phyloP scores from a whole-genome alignment of 2,888 invertebrate species.

The Carpatolechia fugitivella region DNA sequence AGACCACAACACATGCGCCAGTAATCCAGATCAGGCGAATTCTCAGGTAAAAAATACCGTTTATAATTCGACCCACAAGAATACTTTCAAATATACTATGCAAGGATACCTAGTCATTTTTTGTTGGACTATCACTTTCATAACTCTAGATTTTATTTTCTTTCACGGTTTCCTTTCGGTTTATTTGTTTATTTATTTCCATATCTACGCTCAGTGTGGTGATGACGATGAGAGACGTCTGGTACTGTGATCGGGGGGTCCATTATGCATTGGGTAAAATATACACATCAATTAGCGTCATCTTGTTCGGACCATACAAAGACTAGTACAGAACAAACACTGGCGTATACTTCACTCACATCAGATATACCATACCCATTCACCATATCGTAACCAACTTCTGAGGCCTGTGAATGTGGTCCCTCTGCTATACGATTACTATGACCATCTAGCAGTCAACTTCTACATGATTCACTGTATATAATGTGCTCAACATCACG shows the following conservation, averaged over 20 bases:
- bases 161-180: constrained; percentile 61
- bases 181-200: constrained; percentile 43
- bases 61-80: constrained; percentile 74
- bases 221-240: constrained; percentile 39
- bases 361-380: constrained; percentile 66
- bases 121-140: constrained; percentile 72
- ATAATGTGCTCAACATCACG: constrained; percentile 19
- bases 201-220: constrained; percentile 65
- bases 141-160: constrained; percentile 65
- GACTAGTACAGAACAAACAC: constrained; percentile 69
- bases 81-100: constrained; percentile 74
- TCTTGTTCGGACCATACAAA: constrained; percentile 70
- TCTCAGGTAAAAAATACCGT: constrained; percentile 82
- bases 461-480: neutral
- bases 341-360: constrained; percentile 76
- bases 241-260: constrained; percentile 43
- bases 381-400: constrained; percentile 66
- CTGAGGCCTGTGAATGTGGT: constrained; percentile 70
- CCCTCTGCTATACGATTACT: constrained; percentile 58
- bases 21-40: constrained; percentile 85
- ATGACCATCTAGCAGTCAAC: constrained; percentile 26
- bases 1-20: constrained; percentile 90
- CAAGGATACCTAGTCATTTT: constrained; percentile 72
- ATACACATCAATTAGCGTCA: constrained; percentile 49
- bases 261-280: constrained; percentile 37